Conservation (phyloP, 30 jellyfish, hydroid and myxozoan genomes). For the Aurelia aurita region DNA sequence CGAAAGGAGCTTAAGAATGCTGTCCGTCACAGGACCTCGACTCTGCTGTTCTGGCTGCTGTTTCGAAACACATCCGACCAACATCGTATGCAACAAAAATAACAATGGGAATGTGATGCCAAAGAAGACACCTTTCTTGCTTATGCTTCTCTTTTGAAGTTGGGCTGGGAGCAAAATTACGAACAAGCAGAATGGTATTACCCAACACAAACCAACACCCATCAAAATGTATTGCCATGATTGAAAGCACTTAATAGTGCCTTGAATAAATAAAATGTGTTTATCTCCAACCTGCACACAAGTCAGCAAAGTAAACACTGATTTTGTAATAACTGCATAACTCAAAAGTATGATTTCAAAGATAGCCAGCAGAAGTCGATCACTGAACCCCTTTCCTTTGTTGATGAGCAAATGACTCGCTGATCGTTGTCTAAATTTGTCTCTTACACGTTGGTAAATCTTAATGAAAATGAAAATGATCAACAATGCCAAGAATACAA, state of each 20-base stretch:
- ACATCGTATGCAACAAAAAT: neutral
- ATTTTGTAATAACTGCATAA: slow-evolving; percentile 22
- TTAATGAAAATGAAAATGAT: neutral
- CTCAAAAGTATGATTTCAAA: slow-evolving; percentile 44
- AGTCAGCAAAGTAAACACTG: slow-evolving; percentile 11
- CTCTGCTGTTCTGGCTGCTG: neutral
- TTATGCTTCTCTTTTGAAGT: slow-evolving; percentile 14
- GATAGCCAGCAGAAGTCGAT: slow-evolving; percentile 1
- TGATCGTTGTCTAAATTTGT: neutral
- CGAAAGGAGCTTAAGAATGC: slow-evolving; percentile 2
- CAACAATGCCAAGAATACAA: neutral
- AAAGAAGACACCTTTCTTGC: neutral
- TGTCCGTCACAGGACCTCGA: neutral
- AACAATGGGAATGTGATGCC: slow-evolving; percentile 37
- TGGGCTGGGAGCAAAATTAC: slow-evolving; percentile 5
- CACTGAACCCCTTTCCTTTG: no score
- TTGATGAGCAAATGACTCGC: no score
- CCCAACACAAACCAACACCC: slow-evolving; percentile 33
- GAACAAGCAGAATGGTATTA: slow-evolving; percentile 38
- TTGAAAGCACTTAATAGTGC: slow-evolving; percentile 34
- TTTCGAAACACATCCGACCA: neutral
- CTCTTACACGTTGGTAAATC: neutral
- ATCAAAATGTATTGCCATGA: slow-evolving; percentile 46
- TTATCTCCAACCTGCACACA: slow-evolving; percentile 15
- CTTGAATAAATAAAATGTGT: slow-evolving; percentile 42